phyloP scores from a whole-genome alignment of 2,888 invertebrate species.

The Arctia plantaginis region DNA sequence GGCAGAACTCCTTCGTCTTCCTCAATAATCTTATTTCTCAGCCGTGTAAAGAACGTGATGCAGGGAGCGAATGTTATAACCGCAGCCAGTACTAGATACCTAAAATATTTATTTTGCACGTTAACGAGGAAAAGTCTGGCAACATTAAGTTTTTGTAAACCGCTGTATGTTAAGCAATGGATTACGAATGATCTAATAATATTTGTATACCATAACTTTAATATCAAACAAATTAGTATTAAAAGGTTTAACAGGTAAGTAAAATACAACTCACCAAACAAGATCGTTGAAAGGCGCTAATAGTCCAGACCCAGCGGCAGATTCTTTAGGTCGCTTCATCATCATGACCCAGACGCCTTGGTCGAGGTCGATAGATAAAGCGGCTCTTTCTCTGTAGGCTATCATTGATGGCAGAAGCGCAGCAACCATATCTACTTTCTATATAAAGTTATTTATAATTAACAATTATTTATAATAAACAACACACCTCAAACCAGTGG shows the following conservation, averaged over 20 bases:
- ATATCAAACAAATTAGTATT: neutral
- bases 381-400: conserved; percentile 83
- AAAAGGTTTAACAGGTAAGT: neutral
- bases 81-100: conserved; percentile 90
- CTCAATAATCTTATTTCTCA: conserved; percentile 88
- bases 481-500: no score
- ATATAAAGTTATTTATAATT: conserved; percentile 21
- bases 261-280: conserved; percentile 86
- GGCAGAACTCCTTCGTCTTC: conserved; percentile 87
- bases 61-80: conserved; percentile 92
- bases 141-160: neutral
- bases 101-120: conserved; percentile 35
- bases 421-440: conserved; percentile 93
- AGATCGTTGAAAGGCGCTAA: conserved; percentile 92
- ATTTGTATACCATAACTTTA: neutral
- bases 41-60: conserved; percentile 89
- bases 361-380: conserved; percentile 89
- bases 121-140: neutral
- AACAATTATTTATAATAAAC: no score
- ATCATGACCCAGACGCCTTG: conserved; percentile 93
- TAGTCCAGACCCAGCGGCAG: conserved; percentile 93
- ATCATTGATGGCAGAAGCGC: conserved; percentile 91
- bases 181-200: no score
- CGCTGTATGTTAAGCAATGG: neutral
- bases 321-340: conserved; percentile 92